Percentiles rank a stretch among this genome's conserved stretches.
phyloP scores from a whole-genome alignment of 2,797 vertebrate species.

The Anguilla marmorata region DNA sequence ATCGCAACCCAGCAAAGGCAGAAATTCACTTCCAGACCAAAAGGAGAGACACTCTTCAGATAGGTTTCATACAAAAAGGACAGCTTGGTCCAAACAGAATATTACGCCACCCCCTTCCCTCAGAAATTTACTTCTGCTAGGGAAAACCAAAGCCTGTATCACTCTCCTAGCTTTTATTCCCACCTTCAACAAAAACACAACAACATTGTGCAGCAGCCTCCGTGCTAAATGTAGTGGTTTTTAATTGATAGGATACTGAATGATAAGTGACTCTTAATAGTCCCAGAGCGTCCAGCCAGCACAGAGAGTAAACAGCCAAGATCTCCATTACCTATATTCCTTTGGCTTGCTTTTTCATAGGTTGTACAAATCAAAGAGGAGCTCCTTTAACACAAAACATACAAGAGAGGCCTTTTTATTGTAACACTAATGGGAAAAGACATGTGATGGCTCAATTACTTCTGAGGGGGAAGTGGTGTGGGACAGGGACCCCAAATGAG shows the following conservation, averaged over 20 bases:
- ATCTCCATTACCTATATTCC: neutral
- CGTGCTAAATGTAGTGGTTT: conserved; percentile 11
- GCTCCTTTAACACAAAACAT: neutral
- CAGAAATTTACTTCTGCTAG: neutral
- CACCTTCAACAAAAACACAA: neutral
- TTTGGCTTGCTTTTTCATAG: neutral
- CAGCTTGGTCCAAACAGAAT: conserved; percentile 29
- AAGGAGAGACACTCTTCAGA: conserved; percentile 11
- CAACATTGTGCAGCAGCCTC: neutral
- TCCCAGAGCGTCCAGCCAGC: conserved; percentile 18
- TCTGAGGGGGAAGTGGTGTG: neutral
- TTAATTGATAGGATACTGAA: conserved; percentile 22
- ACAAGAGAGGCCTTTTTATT: neutral
- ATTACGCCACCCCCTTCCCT: conserved; percentile 16
- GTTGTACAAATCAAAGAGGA: conserved; percentile 3
- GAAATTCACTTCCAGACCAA: conserved; percentile 43
- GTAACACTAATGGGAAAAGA: neutral
- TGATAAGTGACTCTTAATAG: conserved; percentile 26
- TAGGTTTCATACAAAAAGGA: conserved; percentile 28
- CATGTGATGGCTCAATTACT: neutral
- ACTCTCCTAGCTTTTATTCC: neutral
- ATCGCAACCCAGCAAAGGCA: conserved; percentile 48
- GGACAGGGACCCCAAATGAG: neutral
- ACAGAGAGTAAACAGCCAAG: conserved; percentile 28
- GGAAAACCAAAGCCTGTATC: neutral